These are phyloP conservation scores for Pollenia angustigena DNA, from an alignment of 2,888 invertebrate species.

Conservation along the genomic window DNA sequence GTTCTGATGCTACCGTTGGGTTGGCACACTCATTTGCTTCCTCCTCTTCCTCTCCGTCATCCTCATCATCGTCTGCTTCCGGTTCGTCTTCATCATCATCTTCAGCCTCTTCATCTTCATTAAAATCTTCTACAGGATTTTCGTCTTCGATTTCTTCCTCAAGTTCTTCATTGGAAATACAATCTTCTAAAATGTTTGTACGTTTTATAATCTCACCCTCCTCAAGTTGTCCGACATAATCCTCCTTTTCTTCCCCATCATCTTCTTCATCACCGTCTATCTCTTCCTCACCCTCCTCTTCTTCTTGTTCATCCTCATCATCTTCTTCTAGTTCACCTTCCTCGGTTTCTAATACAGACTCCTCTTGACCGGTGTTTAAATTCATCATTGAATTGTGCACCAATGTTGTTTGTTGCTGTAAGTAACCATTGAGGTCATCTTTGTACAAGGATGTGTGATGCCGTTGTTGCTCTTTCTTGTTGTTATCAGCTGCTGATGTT, in stretches of 20 bases:
- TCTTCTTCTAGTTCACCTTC: slow-evolving; percentile 57
- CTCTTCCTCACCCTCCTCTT: slow-evolving; percentile 19
- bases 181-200: slow-evolving; percentile 22
- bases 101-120: slow-evolving; percentile 49
- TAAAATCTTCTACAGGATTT: slow-evolving; percentile 43
- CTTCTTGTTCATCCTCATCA: slow-evolving; percentile 29
- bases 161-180: slow-evolving; percentile 40
- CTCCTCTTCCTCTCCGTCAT: slow-evolving; percentile 28
- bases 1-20: slow-evolving; percentile 34
- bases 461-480: slow-evolving; percentile 53
- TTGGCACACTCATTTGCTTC: slow-evolving; percentile 34
- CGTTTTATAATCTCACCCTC: slow-evolving; percentile 33
- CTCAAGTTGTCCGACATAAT: background rate
- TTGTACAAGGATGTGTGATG: slow-evolving; percentile 86
- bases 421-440: slow-evolving; percentile 95
- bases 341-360: slow-evolving; percentile 38
- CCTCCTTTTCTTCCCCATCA: slow-evolving; percentile 10
- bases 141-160: slow-evolving; percentile 44
- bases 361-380: slow-evolving; percentile 75
- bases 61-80: slow-evolving; percentile 15
- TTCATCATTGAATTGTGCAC: slow-evolving; percentile 92
- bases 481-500: slow-evolving; percentile 58
- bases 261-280: slow-evolving; percentile 14
- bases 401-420: slow-evolving; percentile 95
- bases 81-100: slow-evolving; percentile 33